Evolutionary conservation across 2,888 invertebrate genomes (phyloP).

Genomic region (Drosophila prostipennis): DNA sequence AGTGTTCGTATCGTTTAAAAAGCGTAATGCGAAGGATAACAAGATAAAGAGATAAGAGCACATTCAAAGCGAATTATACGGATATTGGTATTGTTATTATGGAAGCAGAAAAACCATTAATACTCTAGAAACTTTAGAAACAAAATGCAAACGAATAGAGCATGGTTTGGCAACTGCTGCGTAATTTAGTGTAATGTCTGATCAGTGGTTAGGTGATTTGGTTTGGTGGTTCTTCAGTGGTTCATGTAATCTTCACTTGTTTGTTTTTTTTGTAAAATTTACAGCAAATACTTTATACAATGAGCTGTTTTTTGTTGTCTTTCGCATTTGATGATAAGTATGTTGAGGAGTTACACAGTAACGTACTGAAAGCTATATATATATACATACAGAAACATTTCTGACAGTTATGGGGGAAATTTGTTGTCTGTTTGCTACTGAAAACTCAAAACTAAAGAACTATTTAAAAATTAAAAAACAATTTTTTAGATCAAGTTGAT

Average conservation of each 20-base stretch:
- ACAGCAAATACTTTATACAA: conserved; percentile 79
- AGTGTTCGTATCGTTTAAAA: conserved; percentile 27
- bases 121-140: conserved; percentile 2
- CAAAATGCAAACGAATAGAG: conserved; percentile 6
- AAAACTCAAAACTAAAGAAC: conserved; percentile 5
- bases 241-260: conserved; percentile 12
- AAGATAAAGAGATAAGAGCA: conserved; percentile 10
- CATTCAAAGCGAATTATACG: conserved; percentile 33
- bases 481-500: not conserved
- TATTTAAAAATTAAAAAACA: not conserved
- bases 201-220: conserved; percentile 3
- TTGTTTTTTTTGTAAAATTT: conserved; percentile 62
- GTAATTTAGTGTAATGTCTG: conserved; percentile 6
- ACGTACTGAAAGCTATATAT: conserved; percentile 37
- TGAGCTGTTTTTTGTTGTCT: conserved; percentile 17
- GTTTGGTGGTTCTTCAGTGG: not conserved
- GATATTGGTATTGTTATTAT: not conserved
- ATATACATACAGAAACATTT: conserved; percentile 39
- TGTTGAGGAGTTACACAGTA: conserved; percentile 34
- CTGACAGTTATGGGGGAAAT: conserved; percentile 67
- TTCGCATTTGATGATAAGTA: conserved; percentile 31
- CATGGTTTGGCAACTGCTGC: conserved; percentile 9
- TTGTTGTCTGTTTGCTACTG: conserved; percentile 65
- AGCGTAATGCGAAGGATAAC: conserved; percentile 28
- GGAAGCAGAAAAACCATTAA: conserved; percentile 3